Evolutionary conservation across 2,797 vertebrate species (phyloP).

Genomic region (Tinamus major): DNA sequence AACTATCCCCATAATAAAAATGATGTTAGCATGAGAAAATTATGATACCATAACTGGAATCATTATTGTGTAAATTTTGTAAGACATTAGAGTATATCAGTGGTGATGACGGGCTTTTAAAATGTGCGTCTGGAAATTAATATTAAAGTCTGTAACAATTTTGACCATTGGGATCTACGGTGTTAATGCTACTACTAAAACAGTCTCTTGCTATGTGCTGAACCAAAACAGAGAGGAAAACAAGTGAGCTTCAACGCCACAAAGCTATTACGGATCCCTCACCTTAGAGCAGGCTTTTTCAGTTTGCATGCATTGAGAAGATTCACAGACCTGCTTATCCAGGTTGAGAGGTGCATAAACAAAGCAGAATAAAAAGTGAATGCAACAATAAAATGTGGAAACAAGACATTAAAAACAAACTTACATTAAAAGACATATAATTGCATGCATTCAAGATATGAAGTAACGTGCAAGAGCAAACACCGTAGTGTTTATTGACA

Average conservation of each 20-base stretch:
- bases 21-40: slow-evolving; percentile 17
- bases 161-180: background rate
- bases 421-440: slow-evolving; percentile 55
- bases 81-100: background rate
- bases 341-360: slow-evolving; percentile 68
- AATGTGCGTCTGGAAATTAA: background rate
- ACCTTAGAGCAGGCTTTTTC: slow-evolving; percentile 70
- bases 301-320: slow-evolving; percentile 74
- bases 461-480: slow-evolving; percentile 56
- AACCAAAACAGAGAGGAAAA: background rate
- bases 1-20: background rate
- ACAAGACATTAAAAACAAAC: slow-evolving; percentile 65
- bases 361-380: slow-evolving; percentile 72
- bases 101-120: background rate
- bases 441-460: slow-evolving; percentile 40
- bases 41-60: background rate
- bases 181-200: background rate
- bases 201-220: background rate
- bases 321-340: slow-evolving; percentile 77
- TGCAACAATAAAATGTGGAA: slow-evolving; percentile 19
- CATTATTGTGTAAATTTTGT: background rate
- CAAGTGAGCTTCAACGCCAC: slow-evolving; percentile 9
- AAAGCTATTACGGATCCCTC: slow-evolving; percentile 53
- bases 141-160: background rate
- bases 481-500: slow-evolving; percentile 1